phyloP scores from a whole-genome alignment of 2,888 invertebrate species.

The Bombylius discolor region DNA sequence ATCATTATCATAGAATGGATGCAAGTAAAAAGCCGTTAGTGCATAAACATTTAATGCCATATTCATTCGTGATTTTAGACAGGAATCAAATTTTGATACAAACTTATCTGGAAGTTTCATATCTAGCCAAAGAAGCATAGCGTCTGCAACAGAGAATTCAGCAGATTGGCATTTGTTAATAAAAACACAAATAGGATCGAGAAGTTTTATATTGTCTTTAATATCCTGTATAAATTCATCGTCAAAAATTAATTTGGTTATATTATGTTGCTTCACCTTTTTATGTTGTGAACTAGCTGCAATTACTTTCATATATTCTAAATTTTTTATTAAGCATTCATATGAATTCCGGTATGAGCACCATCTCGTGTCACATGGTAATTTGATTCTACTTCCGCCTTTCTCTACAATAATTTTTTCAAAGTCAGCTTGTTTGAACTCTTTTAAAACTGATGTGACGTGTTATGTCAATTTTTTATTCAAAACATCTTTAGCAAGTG shows the following conservation, averaged over 20 bases:
- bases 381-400: conserved; percentile 9
- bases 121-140: conserved; percentile 4
- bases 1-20: neutral
- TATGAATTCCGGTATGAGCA: conserved; percentile 6
- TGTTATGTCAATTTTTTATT: conserved; percentile 9
- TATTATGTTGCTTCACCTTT: neutral
- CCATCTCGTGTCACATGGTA: too few species aligned
- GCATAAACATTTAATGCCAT: neutral
- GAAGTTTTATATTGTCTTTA: conserved; percentile 2
- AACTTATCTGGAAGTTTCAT: conserved; percentile 6
- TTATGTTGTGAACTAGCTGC: conserved; percentile 1
- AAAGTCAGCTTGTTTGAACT: conserved; percentile 11
- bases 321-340: conserved; percentile 3
- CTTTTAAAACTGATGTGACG: conserved; percentile 7
- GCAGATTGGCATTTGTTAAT: conserved; percentile 6
- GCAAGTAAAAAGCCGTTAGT: neutral
- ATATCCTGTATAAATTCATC: conserved; percentile 6
- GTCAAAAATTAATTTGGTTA: conserved; percentile 3
- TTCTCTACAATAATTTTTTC: conserved; percentile 10
- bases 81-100: neutral
- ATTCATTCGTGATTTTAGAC: neutral
- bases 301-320: neutral
- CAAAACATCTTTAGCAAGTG: conserved; percentile 16
- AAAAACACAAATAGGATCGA: conserved; percentile 6
- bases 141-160: conserved; percentile 2